phyloP scores from a whole-genome alignment of 1,140 invertebrate species.

The Ectropis grisescens region DNA sequence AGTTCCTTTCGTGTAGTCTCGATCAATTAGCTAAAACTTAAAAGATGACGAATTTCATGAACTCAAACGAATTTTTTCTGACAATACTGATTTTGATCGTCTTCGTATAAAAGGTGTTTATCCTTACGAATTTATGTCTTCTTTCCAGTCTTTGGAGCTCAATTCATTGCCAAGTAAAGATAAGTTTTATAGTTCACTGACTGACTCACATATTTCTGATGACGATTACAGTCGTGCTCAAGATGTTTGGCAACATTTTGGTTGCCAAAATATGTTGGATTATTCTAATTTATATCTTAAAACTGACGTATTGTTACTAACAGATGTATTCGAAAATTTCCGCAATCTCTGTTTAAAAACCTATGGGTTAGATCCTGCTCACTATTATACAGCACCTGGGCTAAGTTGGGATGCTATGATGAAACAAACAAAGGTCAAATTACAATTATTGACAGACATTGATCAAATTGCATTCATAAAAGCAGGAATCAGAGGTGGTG shows the following conservation, averaged over 20 bases:
- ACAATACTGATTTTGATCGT: constrained; percentile 10
- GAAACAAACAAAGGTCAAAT: constrained; percentile 26
- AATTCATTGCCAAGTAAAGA: constrained; percentile 29
- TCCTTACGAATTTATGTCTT: constrained; percentile 32
- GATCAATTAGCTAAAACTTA: constrained; percentile 11
- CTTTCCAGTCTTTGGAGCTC: constrained; percentile 22
- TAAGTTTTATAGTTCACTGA: constrained; percentile 44
- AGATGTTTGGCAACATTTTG: constrained; percentile 46
- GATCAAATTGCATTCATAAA: constrained; percentile 44
- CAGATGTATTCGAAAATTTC: constrained; percentile 37
- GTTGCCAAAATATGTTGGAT: constrained; percentile 35
- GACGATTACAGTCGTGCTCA: constrained; percentile 44
- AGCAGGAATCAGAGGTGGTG: constrained; percentile 41
- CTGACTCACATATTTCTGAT: constrained; percentile 21
- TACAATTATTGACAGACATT: constrained; percentile 50
- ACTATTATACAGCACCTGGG: constrained; percentile 45
- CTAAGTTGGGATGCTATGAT: constrained; percentile 43
- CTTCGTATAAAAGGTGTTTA: constrained; percentile 14
- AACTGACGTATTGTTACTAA: constrained; percentile 47
- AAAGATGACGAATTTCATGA: constrained; percentile 11
- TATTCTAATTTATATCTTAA: constrained; percentile 57
- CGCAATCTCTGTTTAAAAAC: constrained; percentile 21
- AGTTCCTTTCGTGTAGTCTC: constrained; percentile 8
- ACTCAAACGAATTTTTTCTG: constrained; percentile 7
- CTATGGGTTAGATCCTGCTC: constrained; percentile 39